A percentile compares a stretch with the other conserved stretches of the same genome.
Evolutionary conservation across 2,113 vertebrate genomes (phyloP).

Genomic region (Gallinago undulata): DNA sequence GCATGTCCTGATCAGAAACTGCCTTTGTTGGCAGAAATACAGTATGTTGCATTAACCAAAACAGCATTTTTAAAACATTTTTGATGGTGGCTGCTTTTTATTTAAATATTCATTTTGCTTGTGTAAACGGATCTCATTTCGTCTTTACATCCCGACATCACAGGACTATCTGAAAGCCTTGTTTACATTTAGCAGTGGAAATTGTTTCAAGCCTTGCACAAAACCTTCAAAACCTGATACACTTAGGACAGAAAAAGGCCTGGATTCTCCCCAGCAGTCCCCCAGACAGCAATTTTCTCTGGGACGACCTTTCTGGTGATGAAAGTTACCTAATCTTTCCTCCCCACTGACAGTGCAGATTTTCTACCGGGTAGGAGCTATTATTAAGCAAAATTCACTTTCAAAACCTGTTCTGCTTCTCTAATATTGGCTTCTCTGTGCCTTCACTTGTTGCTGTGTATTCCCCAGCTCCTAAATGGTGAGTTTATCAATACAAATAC

Average conservation of each 20-base stretch:
- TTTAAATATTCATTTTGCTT: slow-evolving; percentile 70
- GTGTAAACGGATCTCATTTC: slow-evolving; percentile 58
- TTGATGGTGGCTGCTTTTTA: slow-evolving; percentile 71
- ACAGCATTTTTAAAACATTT: slow-evolving; percentile 50
- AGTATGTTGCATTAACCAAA: slow-evolving; percentile 68
- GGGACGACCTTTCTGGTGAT: background rate
- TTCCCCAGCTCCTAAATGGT: rapidly evolving
- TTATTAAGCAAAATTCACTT: background rate
- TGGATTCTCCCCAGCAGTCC: background rate
- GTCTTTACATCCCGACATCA: slow-evolving; percentile 44
- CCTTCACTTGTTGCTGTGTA: background rate
- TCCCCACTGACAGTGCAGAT: background rate
- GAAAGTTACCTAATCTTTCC: background rate
- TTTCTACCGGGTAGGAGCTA: background rate
- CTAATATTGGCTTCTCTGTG: background rate
- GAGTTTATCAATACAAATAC: background rate
- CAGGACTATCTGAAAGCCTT: slow-evolving; percentile 48
- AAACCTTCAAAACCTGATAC: slow-evolving; percentile 42
- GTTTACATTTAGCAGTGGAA: slow-evolving; percentile 57
- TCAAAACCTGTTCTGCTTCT: background rate
- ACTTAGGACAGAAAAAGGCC: background rate
- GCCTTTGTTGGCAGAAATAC: slow-evolving; percentile 68
- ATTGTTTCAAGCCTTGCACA: slow-evolving; percentile 60
- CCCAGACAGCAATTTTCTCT: background rate
- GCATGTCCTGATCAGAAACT: slow-evolving; percentile 68